Evolutionary conservation across 2,113 vertebrate genomes (phyloP), one percentile per base, ranked within the genome.

Genomic region (Myiopsitta monachus): DNA sequence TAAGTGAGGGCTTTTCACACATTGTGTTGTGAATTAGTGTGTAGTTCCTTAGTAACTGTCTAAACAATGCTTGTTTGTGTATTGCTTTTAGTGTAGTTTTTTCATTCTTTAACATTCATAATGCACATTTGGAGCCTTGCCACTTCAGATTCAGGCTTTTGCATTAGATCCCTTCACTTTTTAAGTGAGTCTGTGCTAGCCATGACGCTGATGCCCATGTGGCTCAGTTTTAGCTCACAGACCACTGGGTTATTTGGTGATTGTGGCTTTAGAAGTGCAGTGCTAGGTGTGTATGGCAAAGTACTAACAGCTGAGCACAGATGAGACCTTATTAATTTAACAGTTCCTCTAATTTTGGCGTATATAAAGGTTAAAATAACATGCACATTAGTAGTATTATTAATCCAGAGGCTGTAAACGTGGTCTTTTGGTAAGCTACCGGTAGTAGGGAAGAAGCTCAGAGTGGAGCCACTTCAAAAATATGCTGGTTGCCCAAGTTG

Each of bases 321-420:
- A 91, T 73, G 69, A 91, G 77, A 85, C 87, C 62, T 62, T 64
- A 73, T 78, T 88, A 38, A 66, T 92, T 94, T 62, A 94, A 93
- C 38, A 80, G 39, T 92, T 87, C 77, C 54, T 97, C 78, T 76
- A n/a, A 92, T 90, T 96, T 88, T 51, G 33, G 31, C 68, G 28
- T 49, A 30, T 66, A 7, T 74, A 93, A 94, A 93, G 92, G 83
- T 94, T 96, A 95, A 90, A 93, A 72, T 75, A 96, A 90, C 73
- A 82, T n/a, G 21, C 46, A 30, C 47, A 8, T 87, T 64, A 52
- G 27, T 77, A 88, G 87, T 93, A 87, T 92, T 95, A 78, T 90
- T 96, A 96, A 95, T 97, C 90, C 92, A 96, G 90, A 88, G 83
- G 14, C 66, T 73, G 61, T 72, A 93, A 92, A 89, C 1, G 3